Percentiles rank a stretch among this genome's conserved stretches.
These are phyloP conservation scores for Dysidea cf. avara DNA, from an alignment of 37 sponge, comb jelly and placozoan species.

Conservation along the genomic window DNA sequence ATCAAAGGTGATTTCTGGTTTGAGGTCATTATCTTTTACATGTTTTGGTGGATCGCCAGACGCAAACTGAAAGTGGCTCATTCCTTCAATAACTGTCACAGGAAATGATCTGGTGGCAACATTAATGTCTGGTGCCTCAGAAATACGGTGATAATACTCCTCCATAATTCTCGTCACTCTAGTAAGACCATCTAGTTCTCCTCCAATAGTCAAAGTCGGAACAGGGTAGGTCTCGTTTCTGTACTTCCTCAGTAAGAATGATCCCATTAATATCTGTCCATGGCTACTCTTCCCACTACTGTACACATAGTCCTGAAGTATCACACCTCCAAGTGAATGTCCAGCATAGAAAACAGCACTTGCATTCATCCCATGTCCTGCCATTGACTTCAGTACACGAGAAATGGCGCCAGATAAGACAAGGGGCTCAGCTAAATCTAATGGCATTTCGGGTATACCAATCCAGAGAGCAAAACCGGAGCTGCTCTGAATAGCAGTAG, in stretches of 20 bases:
- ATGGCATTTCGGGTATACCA: slow-evolving; percentile 60
- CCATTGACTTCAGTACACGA: slow-evolving; percentile 43
- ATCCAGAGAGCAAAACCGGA: slow-evolving; percentile 67
- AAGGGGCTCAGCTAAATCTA: slow-evolving; percentile 62
- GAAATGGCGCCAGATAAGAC: slow-evolving; percentile 36
- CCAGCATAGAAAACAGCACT: slow-evolving; percentile 48
- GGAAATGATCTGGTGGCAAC: slow-evolving; percentile 45
- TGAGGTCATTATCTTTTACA: slow-evolving; percentile 57
- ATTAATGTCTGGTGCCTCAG: not conserved
- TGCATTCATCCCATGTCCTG: slow-evolving; percentile 46
- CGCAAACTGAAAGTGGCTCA: slow-evolving; percentile 75
- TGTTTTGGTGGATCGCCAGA: slow-evolving; percentile 40
- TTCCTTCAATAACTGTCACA: slow-evolving; percentile 61
- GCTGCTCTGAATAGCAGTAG: slow-evolving; percentile 37
- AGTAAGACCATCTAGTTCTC: slow-evolving; percentile 78
- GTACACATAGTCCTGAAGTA: slow-evolving; percentile 67
- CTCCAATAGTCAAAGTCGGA: slow-evolving; percentile 69
- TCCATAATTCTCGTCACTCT: slow-evolving; percentile 80
- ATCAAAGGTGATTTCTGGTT: slow-evolving; percentile 62
- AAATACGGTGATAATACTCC: slow-evolving; percentile 59
- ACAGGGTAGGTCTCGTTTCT: slow-evolving; percentile 57
- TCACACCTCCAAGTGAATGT: slow-evolving; percentile 73
- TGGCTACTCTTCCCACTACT: not conserved
- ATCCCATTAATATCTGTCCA: slow-evolving; percentile 66
- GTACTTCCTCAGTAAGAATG: slow-evolving; percentile 51